These are phyloP conservation scores for Noctilio leporinus DNA, from an alignment of 2,113 vertebrate species.

Conservation along the genomic window DNA sequence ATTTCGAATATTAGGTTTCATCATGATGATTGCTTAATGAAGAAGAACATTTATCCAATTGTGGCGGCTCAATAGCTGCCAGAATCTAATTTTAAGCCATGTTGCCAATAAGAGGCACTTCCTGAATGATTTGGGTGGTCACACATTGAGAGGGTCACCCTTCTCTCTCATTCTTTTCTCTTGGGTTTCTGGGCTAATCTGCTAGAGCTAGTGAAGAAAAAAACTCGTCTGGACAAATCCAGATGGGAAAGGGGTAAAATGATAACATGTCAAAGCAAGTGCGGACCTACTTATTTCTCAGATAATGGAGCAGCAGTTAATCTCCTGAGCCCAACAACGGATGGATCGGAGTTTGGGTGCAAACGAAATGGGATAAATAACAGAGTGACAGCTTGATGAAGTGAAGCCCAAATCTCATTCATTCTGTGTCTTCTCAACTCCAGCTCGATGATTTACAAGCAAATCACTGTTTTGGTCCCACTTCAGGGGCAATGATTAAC, in stretches of 20 bases:
- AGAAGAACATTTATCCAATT: not conserved
- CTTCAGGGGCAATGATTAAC: conserved; percentile 63
- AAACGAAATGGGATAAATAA: not conserved
- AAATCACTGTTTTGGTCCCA: conserved; percentile 62
- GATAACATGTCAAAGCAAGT: not conserved
- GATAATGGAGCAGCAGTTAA: not conserved
- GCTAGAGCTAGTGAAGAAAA: not conserved
- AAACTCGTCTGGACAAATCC: not conserved
- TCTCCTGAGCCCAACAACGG: not conserved
- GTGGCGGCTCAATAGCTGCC: not conserved
- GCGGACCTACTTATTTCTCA: not conserved
- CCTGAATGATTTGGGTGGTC: not conserved
- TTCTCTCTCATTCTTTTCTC: not conserved
- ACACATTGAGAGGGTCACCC: not conserved
- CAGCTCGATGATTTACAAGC: conserved; percentile 40
- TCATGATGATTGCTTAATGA: not conserved
- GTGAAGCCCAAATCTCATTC: not conserved
- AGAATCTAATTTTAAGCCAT: not conserved
- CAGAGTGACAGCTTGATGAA: conserved; percentile 21
- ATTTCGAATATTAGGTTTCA: not conserved
- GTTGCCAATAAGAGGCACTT: not conserved
- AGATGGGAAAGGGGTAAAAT: not conserved
- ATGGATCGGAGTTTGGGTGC: not conserved
- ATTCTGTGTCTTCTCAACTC: not conserved
- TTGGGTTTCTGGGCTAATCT: not conserved